Evolutionary conservation across 2,888 invertebrate species (phyloP), one percentile per base, ranked within the genome.

Genomic region (Diachrysia chrysitis): DNA sequence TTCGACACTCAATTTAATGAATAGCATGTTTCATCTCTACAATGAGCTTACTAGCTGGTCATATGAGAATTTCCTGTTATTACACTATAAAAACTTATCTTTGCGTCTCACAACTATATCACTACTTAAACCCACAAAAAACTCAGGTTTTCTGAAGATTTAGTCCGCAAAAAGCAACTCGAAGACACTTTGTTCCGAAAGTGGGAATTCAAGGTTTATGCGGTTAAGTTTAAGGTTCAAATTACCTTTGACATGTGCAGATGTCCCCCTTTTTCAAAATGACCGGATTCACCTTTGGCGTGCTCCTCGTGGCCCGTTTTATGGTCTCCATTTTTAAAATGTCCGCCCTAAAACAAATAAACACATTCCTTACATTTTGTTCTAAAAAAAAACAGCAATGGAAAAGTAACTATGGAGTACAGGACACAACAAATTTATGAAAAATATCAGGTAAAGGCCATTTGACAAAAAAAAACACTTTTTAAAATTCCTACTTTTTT

Each of bases 241-340:
- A 35, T 77, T 88, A 95, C 97, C 90, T 96, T 96, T 16, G 95
- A 88, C n/a, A 93, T 92, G 61, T 95, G 86, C 63, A 93, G 86
- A 70, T 96, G 95, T 0, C 95, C 95, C 0, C 96, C 96, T 76
- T 97, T 96, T 35, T 90, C 92, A 83, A 95, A 93, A 70, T 96
- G 93, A 0, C 96, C 96, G 60, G 95, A 92, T 56, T 97, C 96
- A 0, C 96, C 97, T 78, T 96, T 95, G 23, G 93, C 87, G 57
- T 93, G 94, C 25, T 95, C 92, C 55, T 96, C 89, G 75, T 96
- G 92, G 0, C 86, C 95, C 0, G 93, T 92, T 12, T 96, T 90
- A 58, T 93, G 90, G 59, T 96, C 94, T 0, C 95, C 95, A 23
- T 95, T 95, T 85, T 96, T 96, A 76, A 93, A 92, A 69, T 95